A percentile compares a stretch with the other conserved stretches of the same genome.
Evolutionary conservation across 2,797 vertebrate species (phyloP).

Genomic region (Sebastes itinus): DNA sequence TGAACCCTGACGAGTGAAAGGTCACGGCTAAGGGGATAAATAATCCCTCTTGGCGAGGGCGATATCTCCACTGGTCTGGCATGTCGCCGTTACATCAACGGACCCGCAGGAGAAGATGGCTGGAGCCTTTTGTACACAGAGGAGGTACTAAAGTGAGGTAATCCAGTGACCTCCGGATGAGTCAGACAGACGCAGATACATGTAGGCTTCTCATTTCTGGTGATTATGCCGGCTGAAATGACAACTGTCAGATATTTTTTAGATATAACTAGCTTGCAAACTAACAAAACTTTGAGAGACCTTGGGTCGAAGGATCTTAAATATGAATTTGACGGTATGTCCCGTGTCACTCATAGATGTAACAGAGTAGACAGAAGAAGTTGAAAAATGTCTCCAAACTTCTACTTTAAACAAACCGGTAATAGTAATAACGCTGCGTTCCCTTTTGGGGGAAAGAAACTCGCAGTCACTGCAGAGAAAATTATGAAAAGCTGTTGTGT

Average conservation of each 20-base stretch:
- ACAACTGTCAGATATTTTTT: no score
- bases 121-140: not conserved
- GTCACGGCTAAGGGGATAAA: conserved; percentile 17
- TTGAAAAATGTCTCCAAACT: no score
- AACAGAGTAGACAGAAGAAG: no score
- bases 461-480: no score
- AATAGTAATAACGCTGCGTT: no score
- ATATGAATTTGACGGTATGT: not conserved
- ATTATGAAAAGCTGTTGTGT: no score
- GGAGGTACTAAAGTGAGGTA: not conserved
- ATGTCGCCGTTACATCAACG: not conserved
- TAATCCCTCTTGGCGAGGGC: not conserved
- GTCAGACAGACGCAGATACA: not conserved
- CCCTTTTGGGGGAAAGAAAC: no score
- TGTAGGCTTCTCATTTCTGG: not conserved
- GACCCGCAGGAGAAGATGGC: not conserved
- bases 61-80: not conserved
- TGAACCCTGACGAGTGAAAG: conserved; percentile 16
- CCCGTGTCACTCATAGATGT: no score
- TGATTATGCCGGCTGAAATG: no score
- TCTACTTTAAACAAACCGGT: no score
- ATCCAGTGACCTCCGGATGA: not conserved
- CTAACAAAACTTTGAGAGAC: no score
- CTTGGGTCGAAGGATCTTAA: not conserved
- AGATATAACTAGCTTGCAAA: no score